A percentile compares a stretch with the other conserved stretches of the same genome.
Evolutionary conservation across 2,113 vertebrate species (phyloP).

Genomic region (Xyliphius kryptos): DNA sequence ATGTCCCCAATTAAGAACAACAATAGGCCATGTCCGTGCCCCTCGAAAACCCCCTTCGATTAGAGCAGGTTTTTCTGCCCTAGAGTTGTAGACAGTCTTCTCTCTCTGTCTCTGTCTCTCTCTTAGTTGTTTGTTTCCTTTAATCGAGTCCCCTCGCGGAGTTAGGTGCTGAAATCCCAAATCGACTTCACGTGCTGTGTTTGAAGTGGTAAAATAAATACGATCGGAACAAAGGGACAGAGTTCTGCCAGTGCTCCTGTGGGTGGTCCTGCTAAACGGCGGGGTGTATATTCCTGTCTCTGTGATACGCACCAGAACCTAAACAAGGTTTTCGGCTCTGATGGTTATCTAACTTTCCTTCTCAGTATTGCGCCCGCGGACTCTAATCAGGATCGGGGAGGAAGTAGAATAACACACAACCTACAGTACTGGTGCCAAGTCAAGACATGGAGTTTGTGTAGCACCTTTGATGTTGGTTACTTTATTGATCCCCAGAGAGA

Average conservation of each 20-base stretch:
- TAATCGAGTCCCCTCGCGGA: slow-evolving; percentile 10
- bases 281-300: background rate
- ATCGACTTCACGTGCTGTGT: slow-evolving; percentile 15
- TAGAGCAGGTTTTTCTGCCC: slow-evolving; percentile 68
- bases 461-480: too few species aligned
- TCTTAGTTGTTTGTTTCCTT: slow-evolving; percentile 23
- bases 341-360: too few species aligned
- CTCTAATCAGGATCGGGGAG: too few species aligned
- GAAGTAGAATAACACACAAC: too few species aligned
- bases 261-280: background rate
- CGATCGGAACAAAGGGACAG: slow-evolving; percentile 16
- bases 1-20: slow-evolving; percentile 47
- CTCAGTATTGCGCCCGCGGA: too few species aligned
- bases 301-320: too few species aligned
- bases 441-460: too few species aligned
- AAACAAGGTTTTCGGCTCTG: too few species aligned
- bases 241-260: too few species aligned
- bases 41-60: slow-evolving; percentile 63
- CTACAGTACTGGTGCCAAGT: too few species aligned
- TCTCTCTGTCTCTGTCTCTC: slow-evolving; percentile 45
- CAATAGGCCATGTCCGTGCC: slow-evolving; percentile 55
- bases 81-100: slow-evolving; percentile 56
- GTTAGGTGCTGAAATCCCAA: slow-evolving; percentile 9
- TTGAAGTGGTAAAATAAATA: slow-evolving; percentile 13
- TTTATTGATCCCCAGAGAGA: too few species aligned